Conservation (phyloP, 2,113 vertebrate species). For the Narcine bancroftii region DNA sequence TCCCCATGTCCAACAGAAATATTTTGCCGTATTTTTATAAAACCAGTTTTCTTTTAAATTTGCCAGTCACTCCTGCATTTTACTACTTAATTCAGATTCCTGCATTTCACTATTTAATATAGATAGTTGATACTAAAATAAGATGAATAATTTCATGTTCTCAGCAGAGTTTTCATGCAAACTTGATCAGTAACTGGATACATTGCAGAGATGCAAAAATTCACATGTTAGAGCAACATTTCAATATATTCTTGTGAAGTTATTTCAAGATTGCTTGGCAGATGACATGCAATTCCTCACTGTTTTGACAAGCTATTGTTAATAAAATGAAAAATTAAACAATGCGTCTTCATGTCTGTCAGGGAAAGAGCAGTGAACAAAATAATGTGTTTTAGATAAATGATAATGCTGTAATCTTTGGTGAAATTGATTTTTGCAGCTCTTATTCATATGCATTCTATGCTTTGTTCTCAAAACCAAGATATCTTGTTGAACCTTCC, state of each 20-base stretch:
- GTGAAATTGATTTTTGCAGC: background rate
- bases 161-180: background rate
- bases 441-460: background rate
- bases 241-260: background rate
- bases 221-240: background rate
- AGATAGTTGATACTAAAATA: background rate
- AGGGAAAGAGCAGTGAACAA: slow-evolving; percentile 2
- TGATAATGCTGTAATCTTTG: background rate
- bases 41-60: background rate
- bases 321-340: slow-evolving; percentile 23
- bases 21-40: background rate
- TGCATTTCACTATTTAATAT: background rate
- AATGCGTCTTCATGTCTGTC: background rate
- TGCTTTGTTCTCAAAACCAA: background rate
- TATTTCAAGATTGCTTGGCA: slow-evolving; percentile 10
- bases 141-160: background rate
- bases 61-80: background rate
- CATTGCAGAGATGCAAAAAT: background rate
- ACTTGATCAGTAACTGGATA: slow-evolving; percentile 7
- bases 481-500: background rate
- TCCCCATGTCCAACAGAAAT: slow-evolving; percentile 26
- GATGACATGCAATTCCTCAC: background rate
- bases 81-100: background rate
- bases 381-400: background rate
- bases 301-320: background rate